Evolutionary conservation across 2,797 vertebrate genomes (phyloP).

Genomic region (Sebastes miniatus): DNA sequence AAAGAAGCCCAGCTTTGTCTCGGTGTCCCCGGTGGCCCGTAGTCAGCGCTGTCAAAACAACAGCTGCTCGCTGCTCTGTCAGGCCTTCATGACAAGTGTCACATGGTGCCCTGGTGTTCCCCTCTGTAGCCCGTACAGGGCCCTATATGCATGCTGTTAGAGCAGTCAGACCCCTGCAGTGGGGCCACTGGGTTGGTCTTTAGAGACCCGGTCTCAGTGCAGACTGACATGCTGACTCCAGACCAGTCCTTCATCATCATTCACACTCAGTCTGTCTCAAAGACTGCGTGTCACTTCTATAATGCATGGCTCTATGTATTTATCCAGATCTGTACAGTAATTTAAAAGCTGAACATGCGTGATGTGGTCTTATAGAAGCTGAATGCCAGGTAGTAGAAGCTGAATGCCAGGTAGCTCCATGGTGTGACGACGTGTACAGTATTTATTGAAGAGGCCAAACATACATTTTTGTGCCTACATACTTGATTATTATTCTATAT

Average conservation of each 20-base stretch:
- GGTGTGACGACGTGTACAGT: slow-evolving; percentile 64
- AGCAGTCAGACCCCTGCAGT: slow-evolving; percentile 30
- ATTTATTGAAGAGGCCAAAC: slow-evolving; percentile 68
- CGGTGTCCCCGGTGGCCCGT: slow-evolving; percentile 29
- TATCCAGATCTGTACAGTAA: slow-evolving; percentile 42
- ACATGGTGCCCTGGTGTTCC: slow-evolving; percentile 57
- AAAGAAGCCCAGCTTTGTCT: slow-evolving; percentile 37
- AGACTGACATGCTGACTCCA: slow-evolving; percentile 25
- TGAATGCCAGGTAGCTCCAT: slow-evolving; percentile 46
- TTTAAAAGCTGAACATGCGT: slow-evolving; percentile 22
- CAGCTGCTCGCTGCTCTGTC: slow-evolving; percentile 64
- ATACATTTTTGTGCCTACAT: slow-evolving; percentile 36
- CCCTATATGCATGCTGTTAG: slow-evolving; percentile 52
- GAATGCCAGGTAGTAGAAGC: slow-evolving; percentile 49
- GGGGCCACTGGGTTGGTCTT: not conserved
- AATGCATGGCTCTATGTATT: slow-evolving; percentile 61
- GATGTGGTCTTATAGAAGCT: slow-evolving; percentile 46
- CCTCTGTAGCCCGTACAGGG: slow-evolving; percentile 24
- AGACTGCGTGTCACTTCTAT: slow-evolving; percentile 18
- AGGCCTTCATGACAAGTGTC: slow-evolving; percentile 61
- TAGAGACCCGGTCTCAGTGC: not conserved
- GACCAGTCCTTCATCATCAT: slow-evolving; percentile 9
- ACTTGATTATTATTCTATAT: slow-evolving; percentile 19
- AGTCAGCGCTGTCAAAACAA: slow-evolving; percentile 53
- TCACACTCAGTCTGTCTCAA: not conserved